Conservation (phyloP, 2,797 vertebrate genomes). For the Labroides dimidiatus region DNA sequence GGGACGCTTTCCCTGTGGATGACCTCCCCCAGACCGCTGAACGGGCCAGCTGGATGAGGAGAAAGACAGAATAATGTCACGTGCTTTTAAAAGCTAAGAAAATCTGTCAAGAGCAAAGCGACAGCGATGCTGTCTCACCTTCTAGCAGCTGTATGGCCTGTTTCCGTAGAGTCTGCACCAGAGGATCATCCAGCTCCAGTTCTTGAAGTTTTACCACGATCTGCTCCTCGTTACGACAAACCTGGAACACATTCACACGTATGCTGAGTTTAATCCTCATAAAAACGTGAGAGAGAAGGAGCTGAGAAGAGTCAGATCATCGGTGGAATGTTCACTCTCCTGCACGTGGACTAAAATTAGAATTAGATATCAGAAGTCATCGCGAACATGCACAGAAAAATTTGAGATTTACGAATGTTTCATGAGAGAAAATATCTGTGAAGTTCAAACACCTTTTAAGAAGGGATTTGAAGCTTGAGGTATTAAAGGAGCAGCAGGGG, state of each 20-base stretch:
- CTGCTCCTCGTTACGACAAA: conserved; percentile 98
- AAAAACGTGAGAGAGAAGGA: background rate
- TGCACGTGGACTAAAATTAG: background rate
- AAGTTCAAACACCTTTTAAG: conserved; percentile 31
- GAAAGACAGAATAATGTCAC: background rate
- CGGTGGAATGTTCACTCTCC: background rate
- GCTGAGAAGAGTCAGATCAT: background rate
- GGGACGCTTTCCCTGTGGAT: conserved; percentile 97
- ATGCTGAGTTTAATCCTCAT: too few relatives aligned
- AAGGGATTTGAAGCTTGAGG: conserved; percentile 11
- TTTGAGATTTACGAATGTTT: background rate
- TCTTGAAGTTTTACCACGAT: conserved; percentile 94
- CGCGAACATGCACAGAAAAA: background rate
- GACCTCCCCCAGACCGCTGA: conserved; percentile 96
- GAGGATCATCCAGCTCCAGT: conserved; percentile 91
- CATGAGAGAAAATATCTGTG: conserved; percentile 6
- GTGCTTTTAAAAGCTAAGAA: background rate
- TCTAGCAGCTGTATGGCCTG: conserved; percentile 94
- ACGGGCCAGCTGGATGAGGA: conserved; percentile 89
- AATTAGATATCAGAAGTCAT: background rate
- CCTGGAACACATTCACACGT: conserved; percentile 59
- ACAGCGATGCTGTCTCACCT: conserved; percentile 78
- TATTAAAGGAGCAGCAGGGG: conserved; percentile 16
- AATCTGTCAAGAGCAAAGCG: background rate
- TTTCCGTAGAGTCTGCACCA: conserved; percentile 94